Conservation (phyloP, 2,113 vertebrate species). For the Mugil cephalus region DNA sequence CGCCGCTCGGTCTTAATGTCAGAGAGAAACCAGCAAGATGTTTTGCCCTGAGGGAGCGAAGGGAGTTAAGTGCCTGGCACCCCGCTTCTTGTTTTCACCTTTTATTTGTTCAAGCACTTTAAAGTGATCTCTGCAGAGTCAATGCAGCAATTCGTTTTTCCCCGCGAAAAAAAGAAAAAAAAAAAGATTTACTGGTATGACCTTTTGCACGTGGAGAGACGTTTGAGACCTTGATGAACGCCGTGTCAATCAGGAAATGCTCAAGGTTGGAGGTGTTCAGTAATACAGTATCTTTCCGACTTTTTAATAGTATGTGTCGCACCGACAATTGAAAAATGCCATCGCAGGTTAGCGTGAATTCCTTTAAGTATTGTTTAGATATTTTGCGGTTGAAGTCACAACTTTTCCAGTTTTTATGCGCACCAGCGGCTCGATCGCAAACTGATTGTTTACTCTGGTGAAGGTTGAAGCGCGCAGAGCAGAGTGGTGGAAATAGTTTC, state of each 20-base stretch:
- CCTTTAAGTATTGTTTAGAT: too few relatives aligned
- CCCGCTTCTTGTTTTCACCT: conserved; percentile 21
- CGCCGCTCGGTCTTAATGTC: conserved; percentile 44
- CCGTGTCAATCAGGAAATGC: background rate
- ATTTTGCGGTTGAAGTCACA: too few relatives aligned
- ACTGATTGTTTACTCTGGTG: too few relatives aligned
- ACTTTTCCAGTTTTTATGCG: too few relatives aligned
- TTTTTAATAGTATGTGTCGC: too few relatives aligned
- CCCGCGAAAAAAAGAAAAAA: conserved; percentile 15
- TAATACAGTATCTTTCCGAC: too few relatives aligned
- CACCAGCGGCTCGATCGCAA: too few relatives aligned
- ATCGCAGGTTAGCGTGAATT: too few relatives aligned
- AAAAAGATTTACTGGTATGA: conserved; percentile 26
- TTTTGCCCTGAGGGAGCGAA: conserved; percentile 22
- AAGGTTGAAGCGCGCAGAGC: too few relatives aligned
- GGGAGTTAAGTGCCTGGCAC: background rate
- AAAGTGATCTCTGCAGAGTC: conserved; percentile 13
- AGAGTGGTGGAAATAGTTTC: too few relatives aligned
- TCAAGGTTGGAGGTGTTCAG: background rate
- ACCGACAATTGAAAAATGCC: too few relatives aligned
- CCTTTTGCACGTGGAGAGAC: conserved; percentile 20
- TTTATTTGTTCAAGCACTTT: conserved; percentile 30
- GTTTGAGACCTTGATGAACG: conserved; percentile 1
- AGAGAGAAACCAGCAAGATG: conserved; percentile 14
- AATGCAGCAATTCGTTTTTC: conserved; percentile 19